Evolutionary conservation across 37 sponge, comb jelly and placozoan species (phyloP), one percentile per base, ranked within the genome.

Genomic region (Lycopodina hypogea): DNA sequence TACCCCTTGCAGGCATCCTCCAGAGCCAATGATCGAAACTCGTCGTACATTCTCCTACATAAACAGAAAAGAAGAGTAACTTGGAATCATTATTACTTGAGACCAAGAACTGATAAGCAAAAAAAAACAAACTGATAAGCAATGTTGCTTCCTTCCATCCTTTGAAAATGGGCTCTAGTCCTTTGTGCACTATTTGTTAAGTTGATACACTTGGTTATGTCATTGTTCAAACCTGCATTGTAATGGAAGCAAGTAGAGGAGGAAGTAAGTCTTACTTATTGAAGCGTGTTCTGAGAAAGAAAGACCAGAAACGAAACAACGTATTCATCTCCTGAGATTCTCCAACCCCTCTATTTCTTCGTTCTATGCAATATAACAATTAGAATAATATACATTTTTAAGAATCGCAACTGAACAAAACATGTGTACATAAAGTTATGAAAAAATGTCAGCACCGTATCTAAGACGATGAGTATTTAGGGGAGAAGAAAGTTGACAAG

Each of bases 241-340:
- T n/a, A n/a, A n/a, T n/a, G n/a, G n/a, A n/a, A n/a, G 51, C 30
- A 34, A 35, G 68, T 15, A 22, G 61, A 60, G 12, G 61, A 18
- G 56, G 21, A 15, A 33, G 3, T 48, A 7, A 14, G n/a, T 33
- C 59, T 65, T 57, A 93, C 94, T 67, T 94, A 75, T 99, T 99
- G 80, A 96, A 99, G 70, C 96, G 95, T 56, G 90, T 85, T 58
- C 99, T 81, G 9, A 99, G 83, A 74, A 99, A 99, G 87, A 99
- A 99, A 9, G 99, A 99, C 99, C 99, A 99, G 68, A 99, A 99
- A 0, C 99, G 76, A 77, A 90, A 99, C 19, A 99, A 84, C 9
- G 99, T 99, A 77, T 96, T 99, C 99, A 99, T 99, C 53, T 96
- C 97, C 71, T 88, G 95, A 2, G 95, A 94, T 81, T 92, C 77